These are phyloP conservation scores for Spilarctia lutea DNA, from an alignment of 2,888 invertebrate species.

Conservation along the genomic window DNA sequence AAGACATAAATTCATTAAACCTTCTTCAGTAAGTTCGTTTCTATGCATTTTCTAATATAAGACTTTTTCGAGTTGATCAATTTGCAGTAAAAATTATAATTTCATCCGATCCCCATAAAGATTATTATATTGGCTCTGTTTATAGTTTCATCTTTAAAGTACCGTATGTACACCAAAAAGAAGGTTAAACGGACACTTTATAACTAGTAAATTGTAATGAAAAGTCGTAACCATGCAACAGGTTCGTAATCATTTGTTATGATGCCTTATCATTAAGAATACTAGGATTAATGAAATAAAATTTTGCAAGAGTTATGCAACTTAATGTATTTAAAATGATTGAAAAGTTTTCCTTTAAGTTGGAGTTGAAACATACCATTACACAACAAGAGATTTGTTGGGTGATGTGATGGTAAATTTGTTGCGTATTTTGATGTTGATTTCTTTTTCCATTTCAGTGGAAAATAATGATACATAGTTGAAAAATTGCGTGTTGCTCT, in stretches of 20 bases:
- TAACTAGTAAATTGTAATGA: slow-evolving; percentile 13
- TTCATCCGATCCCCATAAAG: slow-evolving; percentile 1
- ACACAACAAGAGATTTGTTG: too few species aligned
- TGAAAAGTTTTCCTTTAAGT: too few species aligned
- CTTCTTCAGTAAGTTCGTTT: background rate
- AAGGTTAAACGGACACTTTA: slow-evolving; percentile 58
- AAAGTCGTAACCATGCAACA: slow-evolving; percentile 10
- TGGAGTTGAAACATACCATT: too few species aligned
- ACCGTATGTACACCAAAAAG: slow-evolving; percentile 43
- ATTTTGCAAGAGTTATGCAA: background rate
- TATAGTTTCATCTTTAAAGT: slow-evolving; percentile 9
- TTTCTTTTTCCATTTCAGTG: background rate
- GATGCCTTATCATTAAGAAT: slow-evolving; percentile 9
- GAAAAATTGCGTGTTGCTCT: too few species aligned
- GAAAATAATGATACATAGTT: background rate
- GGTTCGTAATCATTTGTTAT: slow-evolving; percentile 3
- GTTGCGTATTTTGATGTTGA: background rate
- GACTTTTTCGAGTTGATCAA: slow-evolving; percentile 1
- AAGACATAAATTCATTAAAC: background rate
- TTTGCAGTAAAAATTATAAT: slow-evolving; percentile 4
- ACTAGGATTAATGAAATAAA: slow-evolving; percentile 10
- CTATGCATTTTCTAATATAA: background rate
- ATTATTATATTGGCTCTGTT: background rate
- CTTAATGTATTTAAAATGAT: background rate
- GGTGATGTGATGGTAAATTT: background rate